These are phyloP conservation scores for Orientallactaga sibirica DNA, from an alignment of 2,797 vertebrate species.

Conservation along the genomic window DNA sequence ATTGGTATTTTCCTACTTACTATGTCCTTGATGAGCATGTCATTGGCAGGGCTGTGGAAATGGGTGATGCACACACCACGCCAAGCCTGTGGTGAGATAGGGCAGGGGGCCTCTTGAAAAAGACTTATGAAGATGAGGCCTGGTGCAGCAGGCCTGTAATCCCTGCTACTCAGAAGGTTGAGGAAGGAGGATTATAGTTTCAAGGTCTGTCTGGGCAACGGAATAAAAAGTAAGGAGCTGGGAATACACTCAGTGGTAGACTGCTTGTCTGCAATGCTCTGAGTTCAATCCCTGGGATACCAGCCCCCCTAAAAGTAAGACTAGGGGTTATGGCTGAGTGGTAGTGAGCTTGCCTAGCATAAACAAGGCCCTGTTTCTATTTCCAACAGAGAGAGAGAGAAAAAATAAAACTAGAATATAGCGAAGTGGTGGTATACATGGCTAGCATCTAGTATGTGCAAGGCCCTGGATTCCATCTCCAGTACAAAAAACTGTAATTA, in stretches of 20 bases:
- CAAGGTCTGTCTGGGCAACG: neutral
- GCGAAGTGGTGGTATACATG: neutral
- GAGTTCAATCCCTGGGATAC: too few relatives aligned
- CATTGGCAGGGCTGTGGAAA: neutral
- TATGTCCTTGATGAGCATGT: neutral
- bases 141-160: neutral
- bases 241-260: neutral
- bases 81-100: neutral
- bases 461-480: neutral
- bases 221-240: neutral
- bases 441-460: neutral
- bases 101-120: neutral
- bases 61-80: neutral
- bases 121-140: neutral
- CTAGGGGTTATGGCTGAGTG: neutral
- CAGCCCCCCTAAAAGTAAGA: too few relatives aligned
- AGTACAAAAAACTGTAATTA: too few relatives aligned
- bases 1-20: neutral
- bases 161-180: neutral
- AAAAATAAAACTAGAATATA: neutral
- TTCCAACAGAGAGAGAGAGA: too few relatives aligned
- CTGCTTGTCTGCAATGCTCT: neutral
- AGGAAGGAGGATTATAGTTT: neutral
- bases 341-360: neutral
- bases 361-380: too few relatives aligned